These are phyloP conservation scores for Xestia c-nigrum DNA, from an alignment of 2,888 invertebrate species.

Conservation along the genomic window DNA sequence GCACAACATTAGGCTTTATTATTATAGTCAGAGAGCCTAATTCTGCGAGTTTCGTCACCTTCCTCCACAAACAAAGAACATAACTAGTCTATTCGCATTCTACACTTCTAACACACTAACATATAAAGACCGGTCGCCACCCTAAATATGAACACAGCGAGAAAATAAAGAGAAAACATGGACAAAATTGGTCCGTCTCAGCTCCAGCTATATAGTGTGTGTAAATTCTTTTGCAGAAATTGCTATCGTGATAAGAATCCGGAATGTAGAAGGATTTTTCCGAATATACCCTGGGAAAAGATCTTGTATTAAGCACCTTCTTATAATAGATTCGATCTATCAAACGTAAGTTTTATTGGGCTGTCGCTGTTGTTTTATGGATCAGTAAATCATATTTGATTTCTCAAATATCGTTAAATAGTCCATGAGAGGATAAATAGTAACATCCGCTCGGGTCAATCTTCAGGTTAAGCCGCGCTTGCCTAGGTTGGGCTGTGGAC, in stretches of 20 bases:
- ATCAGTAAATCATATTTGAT: not conserved
- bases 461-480: too few relatives aligned
- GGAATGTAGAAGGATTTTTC: conserved; percentile 15
- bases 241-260: conserved; percentile 56
- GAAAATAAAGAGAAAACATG: conserved; percentile 42
- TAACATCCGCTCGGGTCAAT: too few relatives aligned
- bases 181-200: conserved; percentile 21
- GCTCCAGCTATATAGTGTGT: conserved; percentile 15
- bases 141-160: conserved; percentile 27
- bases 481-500: too few relatives aligned
- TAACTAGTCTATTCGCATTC: conserved; percentile 47
- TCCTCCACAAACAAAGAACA: not conserved
- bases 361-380: too few relatives aligned
- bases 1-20: not conserved
- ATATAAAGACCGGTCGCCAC: conserved; percentile 1
- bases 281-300: conserved; percentile 5
- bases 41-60: not conserved
- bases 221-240: conserved; percentile 50
- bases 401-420: conserved; percentile 8
- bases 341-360: conserved; percentile 42
- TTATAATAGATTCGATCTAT: conserved; percentile 13
- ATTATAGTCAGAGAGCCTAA: not conserved
- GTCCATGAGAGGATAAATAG: not conserved
- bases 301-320: not conserved
- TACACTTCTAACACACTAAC: not conserved